phyloP scores from a whole-genome alignment of 2,113 vertebrate species.

The Mugil cephalus region DNA sequence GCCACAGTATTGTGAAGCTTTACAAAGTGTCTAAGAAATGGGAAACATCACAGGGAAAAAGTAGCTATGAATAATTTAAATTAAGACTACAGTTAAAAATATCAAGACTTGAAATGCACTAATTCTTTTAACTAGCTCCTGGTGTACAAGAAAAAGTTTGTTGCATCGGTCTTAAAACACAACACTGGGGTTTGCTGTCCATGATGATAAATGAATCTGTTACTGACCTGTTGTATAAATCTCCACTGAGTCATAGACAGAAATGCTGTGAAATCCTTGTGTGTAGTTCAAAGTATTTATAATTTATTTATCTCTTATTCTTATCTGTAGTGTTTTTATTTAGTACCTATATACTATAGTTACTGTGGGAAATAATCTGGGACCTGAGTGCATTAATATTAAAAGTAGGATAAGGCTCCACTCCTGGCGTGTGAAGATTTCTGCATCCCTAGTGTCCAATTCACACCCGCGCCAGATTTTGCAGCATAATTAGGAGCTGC shows the following conservation, averaged over 20 bases:
- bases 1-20: background rate
- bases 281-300: too few relatives aligned
- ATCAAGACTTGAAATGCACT: background rate
- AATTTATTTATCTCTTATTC: too few relatives aligned
- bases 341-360: too few relatives aligned
- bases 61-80: conserved; percentile 1
- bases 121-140: background rate
- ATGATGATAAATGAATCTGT: background rate
- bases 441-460: background rate
- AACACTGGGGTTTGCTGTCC: background rate
- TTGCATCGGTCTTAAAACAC: background rate
- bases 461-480: background rate
- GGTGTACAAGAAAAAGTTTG: background rate
- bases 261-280: too few relatives aligned
- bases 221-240: background rate
- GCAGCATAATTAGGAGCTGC: background rate
- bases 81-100: background rate
- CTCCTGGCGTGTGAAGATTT: background rate
- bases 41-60: background rate
- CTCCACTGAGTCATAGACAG: too few relatives aligned
- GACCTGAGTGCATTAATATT: too few relatives aligned
- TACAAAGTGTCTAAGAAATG: background rate
- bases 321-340: too few relatives aligned
- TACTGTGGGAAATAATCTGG: too few relatives aligned
- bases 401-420: too few relatives aligned